phyloP scores from a whole-genome alignment of 2,797 vertebrate genomes.

The Gallinago stenura region DNA sequence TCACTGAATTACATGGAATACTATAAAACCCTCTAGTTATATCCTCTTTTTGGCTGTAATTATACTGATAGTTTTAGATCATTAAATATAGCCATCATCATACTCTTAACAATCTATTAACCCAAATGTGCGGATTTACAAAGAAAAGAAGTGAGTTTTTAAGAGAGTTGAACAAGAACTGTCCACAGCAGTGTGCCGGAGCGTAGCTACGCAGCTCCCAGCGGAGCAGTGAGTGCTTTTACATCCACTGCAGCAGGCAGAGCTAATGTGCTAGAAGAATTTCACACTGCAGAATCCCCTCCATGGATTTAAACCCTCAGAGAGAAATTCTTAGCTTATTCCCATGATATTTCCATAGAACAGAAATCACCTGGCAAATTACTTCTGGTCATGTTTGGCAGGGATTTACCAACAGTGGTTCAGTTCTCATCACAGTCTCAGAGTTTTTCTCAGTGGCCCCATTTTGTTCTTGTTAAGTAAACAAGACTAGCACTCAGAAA shows the following conservation, averaged over 20 bases:
- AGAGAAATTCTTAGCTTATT: neutral
- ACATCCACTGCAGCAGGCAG: neutral
- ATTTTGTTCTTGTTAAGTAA: constrained; percentile 68
- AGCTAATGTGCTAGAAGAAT: neutral
- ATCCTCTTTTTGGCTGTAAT: neutral
- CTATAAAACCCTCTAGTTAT: neutral
- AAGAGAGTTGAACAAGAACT: neutral
- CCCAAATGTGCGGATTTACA: neutral
- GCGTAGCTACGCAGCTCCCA: neutral
- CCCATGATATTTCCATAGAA: neutral
- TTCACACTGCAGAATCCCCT: neutral
- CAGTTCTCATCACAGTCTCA: neutral
- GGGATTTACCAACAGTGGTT: neutral
- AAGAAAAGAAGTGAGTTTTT: neutral
- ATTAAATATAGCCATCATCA: neutral
- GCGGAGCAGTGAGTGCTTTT: neutral
- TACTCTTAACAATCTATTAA: neutral
- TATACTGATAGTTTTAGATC: neutral
- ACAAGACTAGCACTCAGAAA: constrained; percentile 48
- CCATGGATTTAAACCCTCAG: constrained; percentile 1
- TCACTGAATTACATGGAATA: neutral
- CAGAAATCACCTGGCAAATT: constrained; percentile 31
- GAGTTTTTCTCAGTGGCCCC: neutral
- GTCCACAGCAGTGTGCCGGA: neutral
- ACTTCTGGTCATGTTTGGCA: neutral